These are phyloP conservation scores for Pangasius krempfi DNA, from an alignment of 2,797 vertebrate species.

Conservation along the genomic window DNA sequence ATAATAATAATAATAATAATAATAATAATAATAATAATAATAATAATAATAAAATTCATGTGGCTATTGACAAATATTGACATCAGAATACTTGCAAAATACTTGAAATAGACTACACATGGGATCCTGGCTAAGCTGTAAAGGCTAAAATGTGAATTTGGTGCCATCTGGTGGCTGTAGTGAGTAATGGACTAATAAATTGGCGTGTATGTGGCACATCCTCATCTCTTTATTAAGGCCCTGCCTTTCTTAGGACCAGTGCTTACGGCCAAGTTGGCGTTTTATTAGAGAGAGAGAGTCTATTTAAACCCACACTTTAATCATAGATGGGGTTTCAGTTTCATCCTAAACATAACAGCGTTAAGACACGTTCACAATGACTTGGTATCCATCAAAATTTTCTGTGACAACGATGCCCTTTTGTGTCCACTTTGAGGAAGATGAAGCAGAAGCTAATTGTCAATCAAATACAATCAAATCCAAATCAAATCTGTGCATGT, in stretches of 20 bases:
- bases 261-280: constrained; percentile 51
- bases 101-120: not conserved
- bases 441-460: too few relatives aligned
- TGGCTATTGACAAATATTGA: not conserved
- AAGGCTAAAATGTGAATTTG: not conserved
- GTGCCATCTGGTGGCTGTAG: constrained; percentile 17
- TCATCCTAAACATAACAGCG: not conserved
- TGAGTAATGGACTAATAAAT: not conserved
- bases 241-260: constrained; percentile 30
- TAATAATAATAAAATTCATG: not conserved
- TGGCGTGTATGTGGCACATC: constrained; percentile 59
- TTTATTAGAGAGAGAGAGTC: not conserved
- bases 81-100: not conserved
- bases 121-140: rapidly evolving
- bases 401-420: not conserved
- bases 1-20: not conserved
- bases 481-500: too few relatives aligned
- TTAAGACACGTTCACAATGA: not conserved
- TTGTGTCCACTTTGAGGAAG: not conserved
- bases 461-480: too few relatives aligned
- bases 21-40: not conserved
- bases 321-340: constrained; percentile 4
- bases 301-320: constrained; percentile 20
- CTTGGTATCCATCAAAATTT: not conserved
- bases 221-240: constrained; percentile 56